Conservation (phyloP, 2,113 vertebrate species). For the Aleadryas rufinucha region DNA sequence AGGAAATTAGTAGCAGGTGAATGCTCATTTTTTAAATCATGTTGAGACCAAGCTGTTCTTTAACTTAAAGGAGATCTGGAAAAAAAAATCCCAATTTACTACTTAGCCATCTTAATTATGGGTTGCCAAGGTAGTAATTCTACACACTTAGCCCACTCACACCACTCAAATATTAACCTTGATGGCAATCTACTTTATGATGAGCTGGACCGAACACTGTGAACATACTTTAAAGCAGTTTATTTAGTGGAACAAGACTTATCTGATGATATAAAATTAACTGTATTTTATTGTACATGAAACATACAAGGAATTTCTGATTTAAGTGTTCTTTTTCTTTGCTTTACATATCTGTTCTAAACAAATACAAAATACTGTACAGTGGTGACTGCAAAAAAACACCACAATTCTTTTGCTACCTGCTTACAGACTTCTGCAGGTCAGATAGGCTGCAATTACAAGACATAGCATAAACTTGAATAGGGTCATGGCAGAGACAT, state of each 20-base stretch:
- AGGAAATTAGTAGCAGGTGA: constrained; percentile 67
- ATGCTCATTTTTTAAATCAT: constrained; percentile 41
- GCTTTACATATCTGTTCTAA: background rate
- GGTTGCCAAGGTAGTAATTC: constrained; percentile 23
- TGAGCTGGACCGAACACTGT: background rate
- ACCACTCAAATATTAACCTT: background rate
- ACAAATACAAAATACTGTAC: background rate
- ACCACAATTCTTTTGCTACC: background rate
- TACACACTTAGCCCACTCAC: background rate
- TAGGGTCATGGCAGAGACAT: background rate
- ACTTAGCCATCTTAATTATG: constrained; percentile 2
- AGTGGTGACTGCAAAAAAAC: background rate
- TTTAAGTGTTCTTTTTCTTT: background rate
- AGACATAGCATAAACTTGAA: background rate
- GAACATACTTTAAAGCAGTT: background rate
- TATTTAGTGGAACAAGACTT: background rate
- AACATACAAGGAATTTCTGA: background rate
- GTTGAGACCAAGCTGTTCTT: constrained; percentile 57
- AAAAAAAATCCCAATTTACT: background rate
- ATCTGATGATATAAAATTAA: background rate
- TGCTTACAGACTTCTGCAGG: background rate
- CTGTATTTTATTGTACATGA: background rate
- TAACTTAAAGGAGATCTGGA: constrained; percentile 16
- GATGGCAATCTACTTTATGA: background rate
- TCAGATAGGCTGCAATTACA: background rate